Base-by-base conservation (phyloP, 2,797 vertebrate species). In the Microhierax caerulescens region DNA sequence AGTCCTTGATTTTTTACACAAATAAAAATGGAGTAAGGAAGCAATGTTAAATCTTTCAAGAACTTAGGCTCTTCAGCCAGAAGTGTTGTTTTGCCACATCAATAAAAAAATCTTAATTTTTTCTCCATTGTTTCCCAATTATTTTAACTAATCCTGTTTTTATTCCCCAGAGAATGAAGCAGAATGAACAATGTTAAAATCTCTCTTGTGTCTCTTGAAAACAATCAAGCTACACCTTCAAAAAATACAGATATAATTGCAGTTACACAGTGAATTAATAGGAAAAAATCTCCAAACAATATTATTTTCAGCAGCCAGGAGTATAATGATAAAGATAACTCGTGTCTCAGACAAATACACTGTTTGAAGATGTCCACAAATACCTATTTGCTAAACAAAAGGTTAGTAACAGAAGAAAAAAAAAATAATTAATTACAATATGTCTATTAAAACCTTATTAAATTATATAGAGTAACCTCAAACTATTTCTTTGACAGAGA, bases 371-470 rank as follows among this genome's bases (percentile, higher is more conserved):
- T 63, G 24, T 47, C 47, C 41, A 28, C 24, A 63, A 61, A 89
- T 24, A 27, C 13, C 13, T 70, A 12, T 21, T 36, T 70, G 14
- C 6, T 19, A 76, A 82, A 68, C 2, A 56, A 63, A 67, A 91
- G 8, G 1, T 67, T 64, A 18, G 9, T 37, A 67, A 80, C 0
- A 57, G 39, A 85, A 64, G 13, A 0, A 36, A 3, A 68, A 12
- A 78, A 54, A 53, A 10, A n/a, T 17, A 25, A 57, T 41, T 34
- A 34, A 56, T n/a, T 43, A 25, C 7, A 36, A 37, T 32, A 36
- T 6, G 7, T 41, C 8, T 37, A 2, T 67, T 24, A 78, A 39
- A 79, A 74, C 1, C 4, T 28, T 54, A 65, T 8, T 69, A n/a
- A 60, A 65, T 85, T 78, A 24, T 53, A 23, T 5, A 56, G 10